These are phyloP conservation scores for Copsychus sechellarum DNA, from an alignment of 2,113 vertebrate genomes.

Conservation along the genomic window DNA sequence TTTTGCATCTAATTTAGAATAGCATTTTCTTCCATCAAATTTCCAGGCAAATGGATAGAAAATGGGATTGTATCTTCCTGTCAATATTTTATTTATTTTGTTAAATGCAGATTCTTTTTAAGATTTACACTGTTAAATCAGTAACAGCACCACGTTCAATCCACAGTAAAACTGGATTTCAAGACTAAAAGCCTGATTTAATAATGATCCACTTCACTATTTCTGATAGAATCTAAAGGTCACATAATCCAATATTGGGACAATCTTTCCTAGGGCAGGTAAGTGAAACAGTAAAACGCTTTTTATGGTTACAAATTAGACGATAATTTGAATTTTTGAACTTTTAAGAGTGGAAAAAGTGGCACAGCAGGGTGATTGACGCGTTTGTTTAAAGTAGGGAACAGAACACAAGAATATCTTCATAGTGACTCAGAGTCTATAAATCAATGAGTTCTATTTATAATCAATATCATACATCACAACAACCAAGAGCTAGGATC, in stretches of 20 bases:
- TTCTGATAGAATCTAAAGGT: conserved; percentile 37
- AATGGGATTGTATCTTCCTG: background rate
- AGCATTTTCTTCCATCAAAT: background rate
- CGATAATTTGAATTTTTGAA: conserved; percentile 45
- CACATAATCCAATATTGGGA: background rate
- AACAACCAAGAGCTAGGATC: background rate
- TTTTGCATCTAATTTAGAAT: background rate
- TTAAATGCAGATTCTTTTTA: background rate
- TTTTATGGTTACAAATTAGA: conserved; percentile 2
- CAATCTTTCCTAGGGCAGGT: background rate
- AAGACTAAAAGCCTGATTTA: background rate
- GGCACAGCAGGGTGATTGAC: background rate
- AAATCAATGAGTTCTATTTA: background rate
- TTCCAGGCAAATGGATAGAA: background rate
- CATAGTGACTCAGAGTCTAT: background rate
- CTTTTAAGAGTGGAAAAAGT: background rate
- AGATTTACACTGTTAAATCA: background rate
- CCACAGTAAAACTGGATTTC: background rate
- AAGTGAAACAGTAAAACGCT: conserved; percentile 18
- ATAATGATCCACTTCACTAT: conserved; percentile 4
- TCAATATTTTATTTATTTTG: background rate
- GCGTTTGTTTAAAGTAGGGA: background rate
- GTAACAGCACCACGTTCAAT: background rate
- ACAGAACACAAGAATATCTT: background rate
- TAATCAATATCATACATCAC: background rate